Base-by-base conservation (phyloP, 2,888 invertebrate genomes). In the Parascotia fuliginaria region DNA sequence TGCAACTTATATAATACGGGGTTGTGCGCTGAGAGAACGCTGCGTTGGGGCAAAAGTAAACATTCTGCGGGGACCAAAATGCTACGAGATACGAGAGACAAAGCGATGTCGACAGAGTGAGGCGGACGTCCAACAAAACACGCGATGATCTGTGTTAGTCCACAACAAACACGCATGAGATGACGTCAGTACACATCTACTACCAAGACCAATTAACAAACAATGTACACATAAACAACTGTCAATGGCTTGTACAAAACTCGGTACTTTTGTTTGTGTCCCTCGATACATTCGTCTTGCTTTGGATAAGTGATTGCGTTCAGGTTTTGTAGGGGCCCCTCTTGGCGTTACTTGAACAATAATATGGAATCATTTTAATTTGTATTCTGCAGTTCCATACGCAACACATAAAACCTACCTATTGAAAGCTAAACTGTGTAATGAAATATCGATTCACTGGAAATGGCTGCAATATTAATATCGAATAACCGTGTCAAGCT, bases 261-360 rank as follows among this genome's bases (percentile, higher is more conserved):
- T 77, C 65, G 79, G 79, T 84, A 79, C 77, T 80, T 80, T 70
- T 65, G 54, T 80, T 76, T 70, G 80, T 72, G 66, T 79, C 79
- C 78, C 73, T 78, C 75, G 78, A 71, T 60, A 75, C 62, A 78
- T 58, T 79, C 79, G 77, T 80, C 84, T 78, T 70, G 69, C 63
- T 60, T 60, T 74, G 71, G 70, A 64, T 70, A 77, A 73, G 63
- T 76, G 77, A 73, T 63, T 72, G 76, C 64, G 75, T 81, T 87
- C 88, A 86, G 77, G 82, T 81, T 85, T 87, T 85, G 84, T 76
- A 79, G 83, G 65, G 55, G 87, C 81, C 82, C 81, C 87, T 81
- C 89, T 87, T 89, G 82, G 75, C 67, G 85, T 83, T 85, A 88
- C 90, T 89, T 89, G 89, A 89, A 88, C 87, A 83, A 87, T 70